These are phyloP conservation scores for Indri indri DNA, from an alignment of 2,113 vertebrate species.

Conservation along the genomic window DNA sequence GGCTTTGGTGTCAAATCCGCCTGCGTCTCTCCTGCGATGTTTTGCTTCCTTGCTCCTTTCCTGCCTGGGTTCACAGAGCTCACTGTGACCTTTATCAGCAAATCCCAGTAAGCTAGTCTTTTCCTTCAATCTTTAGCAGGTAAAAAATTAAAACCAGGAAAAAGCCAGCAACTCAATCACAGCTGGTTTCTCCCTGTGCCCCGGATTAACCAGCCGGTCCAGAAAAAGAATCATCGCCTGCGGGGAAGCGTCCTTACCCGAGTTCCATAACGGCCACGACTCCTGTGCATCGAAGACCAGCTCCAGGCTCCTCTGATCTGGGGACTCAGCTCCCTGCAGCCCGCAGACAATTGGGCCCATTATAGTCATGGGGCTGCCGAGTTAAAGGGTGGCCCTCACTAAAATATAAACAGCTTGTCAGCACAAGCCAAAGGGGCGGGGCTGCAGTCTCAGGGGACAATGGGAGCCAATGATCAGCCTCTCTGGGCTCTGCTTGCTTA, in stretches of 20 bases:
- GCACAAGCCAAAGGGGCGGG: slow-evolving; percentile 84
- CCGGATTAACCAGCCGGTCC: background rate
- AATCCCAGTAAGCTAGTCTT: background rate
- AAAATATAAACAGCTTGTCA: slow-evolving; percentile 86
- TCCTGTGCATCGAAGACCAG: slow-evolving; percentile 27
- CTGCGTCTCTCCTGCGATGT: background rate
- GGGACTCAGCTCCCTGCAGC: slow-evolving; percentile 62
- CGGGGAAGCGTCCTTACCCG: slow-evolving; percentile 78
- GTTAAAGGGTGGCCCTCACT: slow-evolving; percentile 83
- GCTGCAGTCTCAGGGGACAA: slow-evolving; percentile 73
- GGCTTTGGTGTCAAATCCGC: background rate
- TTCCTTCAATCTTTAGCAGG: background rate
- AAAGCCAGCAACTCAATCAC: background rate
- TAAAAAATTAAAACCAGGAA: background rate
- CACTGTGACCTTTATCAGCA: background rate
- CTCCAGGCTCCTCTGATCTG: slow-evolving; percentile 41
- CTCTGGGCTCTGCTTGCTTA: slow-evolving; percentile 69
- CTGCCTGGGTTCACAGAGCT: background rate
- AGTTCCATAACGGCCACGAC: slow-evolving; percentile 72
- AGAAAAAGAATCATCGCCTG: background rate
- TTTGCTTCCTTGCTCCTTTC: background rate
- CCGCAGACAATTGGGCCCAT: slow-evolving; percentile 78
- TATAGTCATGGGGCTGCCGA: slow-evolving; percentile 71
- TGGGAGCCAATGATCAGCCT: slow-evolving; percentile 83
- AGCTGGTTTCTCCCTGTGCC: background rate